These are phyloP conservation scores for Idaea dimidiata DNA, from an alignment of 2,888 invertebrate genomes.

Conservation along the genomic window DNA sequence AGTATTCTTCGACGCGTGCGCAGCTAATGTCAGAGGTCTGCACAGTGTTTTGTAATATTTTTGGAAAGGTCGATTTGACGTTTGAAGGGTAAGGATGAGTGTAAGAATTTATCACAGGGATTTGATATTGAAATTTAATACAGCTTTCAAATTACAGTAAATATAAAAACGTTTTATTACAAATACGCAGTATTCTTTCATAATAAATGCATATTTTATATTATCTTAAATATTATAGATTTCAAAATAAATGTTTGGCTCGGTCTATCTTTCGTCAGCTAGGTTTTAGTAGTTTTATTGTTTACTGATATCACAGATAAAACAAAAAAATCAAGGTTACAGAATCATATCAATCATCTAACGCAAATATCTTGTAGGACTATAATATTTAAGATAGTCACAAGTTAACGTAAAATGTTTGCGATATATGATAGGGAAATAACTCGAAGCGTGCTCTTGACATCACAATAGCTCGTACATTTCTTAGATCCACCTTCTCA, in stretches of 20 bases:
- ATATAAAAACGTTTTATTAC: background rate
- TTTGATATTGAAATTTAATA: background rate
- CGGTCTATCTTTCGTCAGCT: background rate
- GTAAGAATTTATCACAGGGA: background rate
- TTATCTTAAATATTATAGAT: background rate
- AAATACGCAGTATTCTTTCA: background rate
- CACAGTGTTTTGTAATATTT: conserved; percentile 31
- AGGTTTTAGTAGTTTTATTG: background rate
- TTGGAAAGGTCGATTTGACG: conserved; percentile 27
- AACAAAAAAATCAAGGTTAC: background rate
- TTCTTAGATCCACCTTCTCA: conserved; percentile 42
- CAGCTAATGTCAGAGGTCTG: conserved; percentile 47
- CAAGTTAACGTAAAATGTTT: conserved; percentile 6
- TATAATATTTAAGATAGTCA: background rate
- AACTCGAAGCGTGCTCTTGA: conserved; percentile 43
- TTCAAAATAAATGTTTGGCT: background rate
- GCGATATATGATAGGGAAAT: conserved; percentile 48
- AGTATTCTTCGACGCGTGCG: conserved; percentile 48
- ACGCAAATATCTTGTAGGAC: background rate
- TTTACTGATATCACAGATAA: background rate
- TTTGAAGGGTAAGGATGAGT: conserved; percentile 9
- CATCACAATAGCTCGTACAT: conserved; percentile 66
- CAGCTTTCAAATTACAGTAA: background rate
- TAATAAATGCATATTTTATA: background rate
- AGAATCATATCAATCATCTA: background rate